phyloP scores from a whole-genome alignment of 2,113 vertebrate genomes.

The Silurus glanis region DNA sequence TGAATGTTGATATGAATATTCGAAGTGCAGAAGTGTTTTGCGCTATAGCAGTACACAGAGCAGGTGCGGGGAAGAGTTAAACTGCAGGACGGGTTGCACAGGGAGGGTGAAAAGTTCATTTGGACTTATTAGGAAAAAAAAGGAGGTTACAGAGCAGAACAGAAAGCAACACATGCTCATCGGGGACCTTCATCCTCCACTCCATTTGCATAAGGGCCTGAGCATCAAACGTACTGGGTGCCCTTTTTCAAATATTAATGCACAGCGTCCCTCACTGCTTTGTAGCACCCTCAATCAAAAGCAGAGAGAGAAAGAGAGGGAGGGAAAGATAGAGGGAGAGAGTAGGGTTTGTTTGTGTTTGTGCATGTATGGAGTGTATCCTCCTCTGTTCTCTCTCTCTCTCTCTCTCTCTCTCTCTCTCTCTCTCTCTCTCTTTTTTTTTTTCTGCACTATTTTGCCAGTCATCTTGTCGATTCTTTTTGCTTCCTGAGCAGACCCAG shows the following conservation, averaged over 20 bases:
- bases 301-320: slow-evolving; percentile 73
- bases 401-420: slow-evolving; percentile 44
- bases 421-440: slow-evolving; percentile 46
- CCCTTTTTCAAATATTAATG: slow-evolving; percentile 97
- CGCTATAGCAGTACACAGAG: background rate
- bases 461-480: slow-evolving; percentile 59
- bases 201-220: slow-evolving; percentile 92
- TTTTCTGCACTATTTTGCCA: slow-evolving; percentile 42
- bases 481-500: slow-evolving; percentile 55
- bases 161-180: slow-evolving; percentile 81
- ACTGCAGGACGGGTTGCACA: slow-evolving; percentile 77
- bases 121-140: slow-evolving; percentile 79
- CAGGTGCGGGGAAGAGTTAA: slow-evolving; percentile 53
- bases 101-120: slow-evolving; percentile 94
- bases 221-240: slow-evolving; percentile 90
- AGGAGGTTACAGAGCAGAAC: slow-evolving; percentile 76
- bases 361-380: slow-evolving; percentile 58
- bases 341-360: slow-evolving; percentile 63
- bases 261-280: slow-evolving; percentile 82
- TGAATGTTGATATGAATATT: background rate
- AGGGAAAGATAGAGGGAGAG: slow-evolving; percentile 65
- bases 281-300: slow-evolving; percentile 88
- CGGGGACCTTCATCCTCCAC: slow-evolving; percentile 82
- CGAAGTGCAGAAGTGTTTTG: no score
- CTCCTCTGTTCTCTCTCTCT: slow-evolving; percentile 57